Conservation (phyloP, 2,113 vertebrate species). For the Brienomyrus brachyistius region DNA sequence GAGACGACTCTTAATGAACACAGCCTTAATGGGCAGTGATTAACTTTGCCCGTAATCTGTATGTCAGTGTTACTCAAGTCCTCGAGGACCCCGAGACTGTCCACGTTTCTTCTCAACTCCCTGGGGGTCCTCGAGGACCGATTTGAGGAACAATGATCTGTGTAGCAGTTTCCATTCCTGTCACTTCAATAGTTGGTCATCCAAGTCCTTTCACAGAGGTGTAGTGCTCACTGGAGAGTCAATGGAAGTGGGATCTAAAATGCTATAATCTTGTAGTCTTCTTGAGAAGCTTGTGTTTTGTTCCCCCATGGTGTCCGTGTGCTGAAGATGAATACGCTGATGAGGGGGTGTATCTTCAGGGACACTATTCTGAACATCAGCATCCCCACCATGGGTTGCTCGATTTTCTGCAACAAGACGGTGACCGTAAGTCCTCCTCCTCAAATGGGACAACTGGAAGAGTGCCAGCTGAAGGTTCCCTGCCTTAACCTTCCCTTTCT, state of each 20-base stretch:
- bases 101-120: too few relatives aligned
- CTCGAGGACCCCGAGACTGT: too few relatives aligned
- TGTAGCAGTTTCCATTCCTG: neutral
- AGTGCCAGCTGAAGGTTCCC: neutral
- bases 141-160: neutral
- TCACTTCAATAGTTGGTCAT: neutral
- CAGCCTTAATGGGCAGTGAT: neutral
- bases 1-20: neutral
- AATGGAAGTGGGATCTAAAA: neutral
- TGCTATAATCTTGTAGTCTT: neutral
- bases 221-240: neutral
- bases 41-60: neutral
- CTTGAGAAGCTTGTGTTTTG: neutral
- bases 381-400: conserved; percentile 47
- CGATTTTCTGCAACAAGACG: conserved; percentile 57
- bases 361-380: neutral
- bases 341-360: conserved; percentile 51
- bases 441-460: neutral
- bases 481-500: neutral
- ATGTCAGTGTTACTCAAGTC: neutral
- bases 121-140: too few relatives aligned
- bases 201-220: neutral
- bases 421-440: conserved; percentile 46
- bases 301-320: neutral
- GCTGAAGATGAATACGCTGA: conserved; percentile 45